phyloP scores from a whole-genome alignment of 1,140 invertebrate genomes.

The Metaphire vulgaris region DNA sequence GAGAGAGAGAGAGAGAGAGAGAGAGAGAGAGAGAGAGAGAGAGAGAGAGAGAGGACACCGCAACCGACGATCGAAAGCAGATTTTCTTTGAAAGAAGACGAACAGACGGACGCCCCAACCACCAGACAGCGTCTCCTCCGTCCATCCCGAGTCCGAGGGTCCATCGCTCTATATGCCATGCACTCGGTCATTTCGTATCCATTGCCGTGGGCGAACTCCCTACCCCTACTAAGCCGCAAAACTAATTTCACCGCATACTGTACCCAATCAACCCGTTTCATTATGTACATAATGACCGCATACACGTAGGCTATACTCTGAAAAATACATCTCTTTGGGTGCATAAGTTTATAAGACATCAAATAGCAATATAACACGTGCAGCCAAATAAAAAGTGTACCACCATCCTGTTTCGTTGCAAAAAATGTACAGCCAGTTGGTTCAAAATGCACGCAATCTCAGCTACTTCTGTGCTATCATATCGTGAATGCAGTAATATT shows the following conservation, averaged over 20 bases:
- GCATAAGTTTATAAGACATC: background rate
- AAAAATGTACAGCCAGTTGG: too few species aligned
- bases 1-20: background rate
- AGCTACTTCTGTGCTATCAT: too few species aligned
- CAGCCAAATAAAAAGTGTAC: too few species aligned
- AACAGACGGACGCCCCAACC: too few species aligned
- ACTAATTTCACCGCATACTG: background rate
- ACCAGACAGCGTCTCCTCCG: background rate
- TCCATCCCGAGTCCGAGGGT: background rate
- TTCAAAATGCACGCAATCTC: too few species aligned
- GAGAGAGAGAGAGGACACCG: background rate
- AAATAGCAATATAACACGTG: too few species aligned
- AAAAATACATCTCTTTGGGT: background rate
- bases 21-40: background rate
- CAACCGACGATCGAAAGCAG: too few species aligned
- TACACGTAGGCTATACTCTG: background rate
- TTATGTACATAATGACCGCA: background rate
- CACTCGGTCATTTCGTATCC: background rate
- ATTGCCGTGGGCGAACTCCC: too few species aligned
- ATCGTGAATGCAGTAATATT: too few species aligned
- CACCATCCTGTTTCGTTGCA: too few species aligned
- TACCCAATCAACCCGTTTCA: background rate
- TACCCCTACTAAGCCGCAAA: background rate
- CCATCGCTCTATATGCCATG: too few species aligned
- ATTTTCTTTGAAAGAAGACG: background rate